Conservation (phyloP, 2,113 vertebrate species). For the Vombatus ursinus region DNA sequence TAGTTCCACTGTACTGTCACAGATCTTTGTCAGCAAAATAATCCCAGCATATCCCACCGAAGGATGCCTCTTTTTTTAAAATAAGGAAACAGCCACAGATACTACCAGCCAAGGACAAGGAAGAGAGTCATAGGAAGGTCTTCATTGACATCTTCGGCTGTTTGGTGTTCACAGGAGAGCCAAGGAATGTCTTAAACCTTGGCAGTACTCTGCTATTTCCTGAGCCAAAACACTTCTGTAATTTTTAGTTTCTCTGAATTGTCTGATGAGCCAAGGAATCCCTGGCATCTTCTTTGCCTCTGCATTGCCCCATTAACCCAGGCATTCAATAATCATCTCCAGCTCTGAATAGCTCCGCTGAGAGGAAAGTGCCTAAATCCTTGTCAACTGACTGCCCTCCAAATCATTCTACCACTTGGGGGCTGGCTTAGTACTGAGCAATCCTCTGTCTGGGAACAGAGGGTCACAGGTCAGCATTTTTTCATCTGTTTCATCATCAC, state of each 20-base stretch:
- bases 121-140: neutral
- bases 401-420: neutral
- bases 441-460: neutral
- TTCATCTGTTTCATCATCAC: constrained; percentile 2
- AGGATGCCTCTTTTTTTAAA: neutral
- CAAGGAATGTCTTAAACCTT: constrained; percentile 11
- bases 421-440: neutral
- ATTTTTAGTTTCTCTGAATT: constrained; percentile 6
- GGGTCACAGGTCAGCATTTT: neutral
- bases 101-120: neutral
- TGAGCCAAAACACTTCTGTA: constrained; percentile 45
- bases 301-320: constrained; percentile 14
- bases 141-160: neutral
- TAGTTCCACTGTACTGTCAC: neutral
- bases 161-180: neutral
- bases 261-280: constrained; percentile 30
- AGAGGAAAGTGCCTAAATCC: neutral
- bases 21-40: neutral
- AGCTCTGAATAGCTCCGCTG: neutral
- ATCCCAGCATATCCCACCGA: neutral
- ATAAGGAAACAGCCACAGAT: neutral
- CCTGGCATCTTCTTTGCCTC: neutral
- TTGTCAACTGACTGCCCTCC: neutral
- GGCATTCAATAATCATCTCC: neutral
- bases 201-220: constrained; percentile 7